Evolutionary conservation across 2,888 invertebrate species (phyloP), one percentile per base, ranked within the genome.

Genomic region (Agrochola lychnidis): DNA sequence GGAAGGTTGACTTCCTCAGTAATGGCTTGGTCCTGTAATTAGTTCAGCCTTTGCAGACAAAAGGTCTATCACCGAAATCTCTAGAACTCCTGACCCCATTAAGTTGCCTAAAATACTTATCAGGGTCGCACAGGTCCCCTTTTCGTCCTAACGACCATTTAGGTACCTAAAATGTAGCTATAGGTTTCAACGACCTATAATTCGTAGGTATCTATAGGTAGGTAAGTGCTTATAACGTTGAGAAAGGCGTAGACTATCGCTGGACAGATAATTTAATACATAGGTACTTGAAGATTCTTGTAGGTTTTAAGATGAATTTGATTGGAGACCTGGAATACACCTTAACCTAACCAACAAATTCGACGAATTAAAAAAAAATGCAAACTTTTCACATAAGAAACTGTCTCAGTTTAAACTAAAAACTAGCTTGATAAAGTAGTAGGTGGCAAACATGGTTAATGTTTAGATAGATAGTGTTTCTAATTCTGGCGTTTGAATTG

Each of bases 31-130:
- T 48, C 19, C 10, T 45, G 7, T 73, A 53, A 66, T 79, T 68
- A 79, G 51, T 81, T 62, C 57, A 61, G 30, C 12, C 48, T 53
- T 63, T 40, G 53, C 19, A 67, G 57, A 69, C 61, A 78, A 78
- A 73, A 67, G 72, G 51, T 73, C 40, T 73, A 66, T 82, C 72
- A 62, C 45, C 73, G 56, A 74, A 79, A 79, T 82, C 68, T 75
- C 64, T 53, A 66, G 63, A 71, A 76, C 66, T 66, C 56, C 57
- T 30, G 51, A 63, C 56, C 62, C 30, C 53, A 80, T 72, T 79
- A 40, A 19, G 12, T 67, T 59, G 19, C 53, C 80, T 72, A 66
- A 82, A 79, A 84, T 63, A 80, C 72, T 73, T 76, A 84, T 61
- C 76, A 14, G 84, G 81, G 70, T 73, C n/a, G 51, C 40, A 51